Conservation (phyloP, 2,888 invertebrate genomes). For the Linnaemya vulpina region DNA sequence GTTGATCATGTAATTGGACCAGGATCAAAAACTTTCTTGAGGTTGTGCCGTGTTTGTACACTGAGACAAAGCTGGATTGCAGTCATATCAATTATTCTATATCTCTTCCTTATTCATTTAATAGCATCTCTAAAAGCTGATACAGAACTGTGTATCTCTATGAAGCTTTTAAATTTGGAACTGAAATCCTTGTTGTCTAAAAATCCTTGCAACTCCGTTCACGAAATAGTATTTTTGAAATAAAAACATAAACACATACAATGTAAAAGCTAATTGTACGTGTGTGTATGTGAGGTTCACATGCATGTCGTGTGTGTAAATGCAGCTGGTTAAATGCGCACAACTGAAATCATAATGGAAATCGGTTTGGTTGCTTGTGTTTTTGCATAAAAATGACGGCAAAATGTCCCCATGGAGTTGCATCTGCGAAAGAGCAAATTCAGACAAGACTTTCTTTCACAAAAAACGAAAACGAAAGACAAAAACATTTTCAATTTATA, state of each 20-base stretch:
- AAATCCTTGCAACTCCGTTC: slow-evolving; percentile 30
- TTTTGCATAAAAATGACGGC: slow-evolving; percentile 38
- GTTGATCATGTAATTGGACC: too few relatives aligned
- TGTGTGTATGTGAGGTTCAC: not conserved
- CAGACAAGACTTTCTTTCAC: slow-evolving; percentile 54
- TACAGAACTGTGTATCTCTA: too few relatives aligned
- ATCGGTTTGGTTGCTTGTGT: not conserved
- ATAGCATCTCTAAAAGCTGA: too few relatives aligned
- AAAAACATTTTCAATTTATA: slow-evolving; percentile 50
- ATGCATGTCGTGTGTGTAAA: not conserved
- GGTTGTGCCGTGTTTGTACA: too few relatives aligned
- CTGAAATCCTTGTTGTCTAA: slow-evolving; percentile 49
- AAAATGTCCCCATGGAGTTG: slow-evolving; percentile 61
- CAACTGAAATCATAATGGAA: slow-evolving; percentile 31
- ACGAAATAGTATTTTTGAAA: not conserved
- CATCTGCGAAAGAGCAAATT: slow-evolving; percentile 30
- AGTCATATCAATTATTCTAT: too few relatives aligned
- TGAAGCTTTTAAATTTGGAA: too few relatives aligned
- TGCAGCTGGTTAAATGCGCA: slow-evolving; percentile 15
- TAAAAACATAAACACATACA: too few relatives aligned
- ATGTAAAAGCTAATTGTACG: too few relatives aligned
- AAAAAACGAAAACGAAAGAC: slow-evolving; percentile 39
- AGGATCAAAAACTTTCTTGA: too few relatives aligned
- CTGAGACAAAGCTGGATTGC: too few relatives aligned
- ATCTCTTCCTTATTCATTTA: too few relatives aligned